Conservation (phyloP, 1,140 invertebrate species). For the Drosophila ercepeae region DNA sequence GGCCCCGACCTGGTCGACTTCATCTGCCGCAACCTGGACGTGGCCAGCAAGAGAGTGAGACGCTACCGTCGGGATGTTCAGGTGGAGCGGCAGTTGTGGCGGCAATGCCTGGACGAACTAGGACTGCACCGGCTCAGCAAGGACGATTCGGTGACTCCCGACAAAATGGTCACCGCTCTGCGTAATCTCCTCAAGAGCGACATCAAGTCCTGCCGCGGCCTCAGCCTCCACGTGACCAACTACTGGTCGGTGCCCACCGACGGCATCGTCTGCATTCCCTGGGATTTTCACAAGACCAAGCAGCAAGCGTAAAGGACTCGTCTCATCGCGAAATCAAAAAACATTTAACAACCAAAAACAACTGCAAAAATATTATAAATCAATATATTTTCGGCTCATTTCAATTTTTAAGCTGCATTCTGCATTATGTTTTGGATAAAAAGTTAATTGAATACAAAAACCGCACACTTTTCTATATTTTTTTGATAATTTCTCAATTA, state of each 20-base stretch:
- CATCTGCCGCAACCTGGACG: constrained; percentile 90
- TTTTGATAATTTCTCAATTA: background rate
- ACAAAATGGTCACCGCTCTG: constrained; percentile 93
- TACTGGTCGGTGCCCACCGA: constrained; percentile 87
- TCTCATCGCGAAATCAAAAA: background rate
- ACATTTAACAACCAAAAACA: background rate
- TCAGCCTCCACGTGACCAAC: constrained; percentile 92
- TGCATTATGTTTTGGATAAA: background rate
- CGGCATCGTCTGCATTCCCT: constrained; percentile 92
- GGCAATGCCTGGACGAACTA: constrained; percentile 87
- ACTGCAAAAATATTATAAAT: background rate
- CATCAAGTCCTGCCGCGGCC: constrained; percentile 82
- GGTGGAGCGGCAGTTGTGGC: constrained; percentile 88
- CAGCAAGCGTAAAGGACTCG: background rate
- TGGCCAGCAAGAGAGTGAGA: constrained; percentile 88
- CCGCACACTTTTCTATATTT: background rate
- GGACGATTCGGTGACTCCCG: constrained; percentile 94
- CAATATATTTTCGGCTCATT: background rate
- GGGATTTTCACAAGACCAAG: constrained; percentile 89
- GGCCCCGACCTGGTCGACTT: constrained; percentile 92
- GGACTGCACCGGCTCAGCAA: constrained; percentile 89
- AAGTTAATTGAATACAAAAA: background rate
- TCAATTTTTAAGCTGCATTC: no score
- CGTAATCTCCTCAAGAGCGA: constrained; percentile 86
- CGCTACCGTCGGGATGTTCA: constrained; percentile 92